Evolutionary conservation across 2,797 vertebrate genomes (phyloP), one percentile per base, ranked within the genome.

Genomic region (Sciurus vulgaris): DNA sequence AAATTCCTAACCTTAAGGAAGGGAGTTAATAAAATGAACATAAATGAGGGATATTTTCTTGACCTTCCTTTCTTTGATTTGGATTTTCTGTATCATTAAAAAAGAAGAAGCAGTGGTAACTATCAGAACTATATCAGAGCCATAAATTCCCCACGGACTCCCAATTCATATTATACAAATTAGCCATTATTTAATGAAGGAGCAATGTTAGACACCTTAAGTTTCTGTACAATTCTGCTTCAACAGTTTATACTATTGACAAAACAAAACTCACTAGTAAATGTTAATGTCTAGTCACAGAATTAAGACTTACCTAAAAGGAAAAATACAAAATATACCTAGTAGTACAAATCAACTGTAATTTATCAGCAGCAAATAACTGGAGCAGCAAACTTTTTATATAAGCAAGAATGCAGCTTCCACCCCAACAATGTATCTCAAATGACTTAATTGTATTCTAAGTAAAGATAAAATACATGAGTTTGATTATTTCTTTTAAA

Each of bases 401-500:
- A 95, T 96, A 78, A 91, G 67, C 33, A 97, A 88, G 84, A 97
- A 98, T 82, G 79, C 94, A 94, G 85, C 93, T 97, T 92, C 88
- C 93, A 98, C 94, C 94, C 89, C 84, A 97, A 97, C 94, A 88
- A 69, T 77, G 67, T 97, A 97, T 97, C 97, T 98, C 95, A 98
- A 97, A 97, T 97, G 96, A 98, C 97, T 98, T 98, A 94, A 86
- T 97, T 95, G 94, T 94, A 96, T 97, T 97, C 95, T 97, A 47
- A 96, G 97, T 95, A 76, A 96, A 98, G 97, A 98, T 98, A 98
- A 98, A 98, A 98, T 96, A 97, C 85, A 97, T 97, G 61, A 77
- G 70, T 94, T 96, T 96, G 54, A 86, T 92, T 90, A 89, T 97
- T 96, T 96, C 81, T 95, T 93, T 96, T 96, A 87, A 97, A 96